Conservation (phyloP, 2,888 invertebrate species). For the Drosophila colorata region DNA sequence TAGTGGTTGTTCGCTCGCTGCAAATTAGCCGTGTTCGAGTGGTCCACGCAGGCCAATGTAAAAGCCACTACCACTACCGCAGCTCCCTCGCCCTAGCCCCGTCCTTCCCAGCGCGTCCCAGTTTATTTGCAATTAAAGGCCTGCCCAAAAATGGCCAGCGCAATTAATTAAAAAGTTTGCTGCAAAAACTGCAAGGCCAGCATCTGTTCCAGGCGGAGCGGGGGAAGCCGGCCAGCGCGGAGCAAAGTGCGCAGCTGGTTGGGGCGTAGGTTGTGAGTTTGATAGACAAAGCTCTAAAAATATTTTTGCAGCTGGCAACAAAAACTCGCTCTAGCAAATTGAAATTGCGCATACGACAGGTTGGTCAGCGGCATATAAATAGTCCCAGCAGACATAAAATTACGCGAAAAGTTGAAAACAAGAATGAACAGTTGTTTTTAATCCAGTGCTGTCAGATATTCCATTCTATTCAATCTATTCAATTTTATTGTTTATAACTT, state of each 20-base stretch:
- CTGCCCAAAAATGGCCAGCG: constrained; percentile 59
- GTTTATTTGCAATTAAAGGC: constrained; percentile 58
- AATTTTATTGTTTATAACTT: background rate
- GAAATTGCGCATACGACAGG: constrained; percentile 45
- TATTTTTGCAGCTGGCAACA: constrained; percentile 42
- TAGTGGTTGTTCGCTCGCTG: constrained; percentile 21
- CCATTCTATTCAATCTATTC: too few species aligned
- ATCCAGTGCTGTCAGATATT: background rate
- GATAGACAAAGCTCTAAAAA: constrained; percentile 47
- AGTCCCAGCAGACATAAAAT: constrained; percentile 1
- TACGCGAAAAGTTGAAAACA: background rate
- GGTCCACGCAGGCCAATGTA: constrained; percentile 36
- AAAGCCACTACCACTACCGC: constrained; percentile 18
- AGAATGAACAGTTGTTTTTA: background rate
- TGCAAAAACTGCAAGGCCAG: constrained; percentile 42
- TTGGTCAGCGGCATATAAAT: constrained; percentile 18
- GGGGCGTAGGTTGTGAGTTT: background rate
- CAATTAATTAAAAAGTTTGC: constrained; percentile 77
- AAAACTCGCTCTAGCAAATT: constrained; percentile 36
- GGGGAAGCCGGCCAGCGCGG: background rate
- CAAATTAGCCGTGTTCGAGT: constrained; percentile 67
- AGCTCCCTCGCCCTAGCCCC: background rate
- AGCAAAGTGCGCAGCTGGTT: background rate
- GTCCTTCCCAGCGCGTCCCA: background rate
- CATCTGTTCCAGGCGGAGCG: background rate